Evolutionary conservation across 2,797 vertebrate species (phyloP).

Genomic region (Pitangus sulphuratus): DNA sequence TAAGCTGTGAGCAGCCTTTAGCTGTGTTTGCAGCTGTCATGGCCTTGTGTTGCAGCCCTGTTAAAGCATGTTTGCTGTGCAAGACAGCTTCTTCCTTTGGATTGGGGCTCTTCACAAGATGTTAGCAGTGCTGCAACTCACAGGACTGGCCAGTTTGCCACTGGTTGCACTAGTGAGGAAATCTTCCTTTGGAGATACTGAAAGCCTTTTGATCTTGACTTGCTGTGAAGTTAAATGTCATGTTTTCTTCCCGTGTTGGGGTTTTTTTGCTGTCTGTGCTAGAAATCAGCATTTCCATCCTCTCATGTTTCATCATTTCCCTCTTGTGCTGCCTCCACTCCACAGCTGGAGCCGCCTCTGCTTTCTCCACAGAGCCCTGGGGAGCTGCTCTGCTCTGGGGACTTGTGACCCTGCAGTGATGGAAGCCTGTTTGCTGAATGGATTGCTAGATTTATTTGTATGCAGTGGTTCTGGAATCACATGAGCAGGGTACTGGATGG

Average conservation of each 20-base stretch:
- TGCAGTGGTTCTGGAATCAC: neutral
- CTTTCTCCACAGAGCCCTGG: neutral
- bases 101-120: neutral
- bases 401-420: neutral
- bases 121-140: neutral
- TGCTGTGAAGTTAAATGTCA: neutral
- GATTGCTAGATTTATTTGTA: neutral
- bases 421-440: neutral
- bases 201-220: neutral
- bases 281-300: neutral
- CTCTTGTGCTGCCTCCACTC: fast-evolving
- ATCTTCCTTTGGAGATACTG: neutral
- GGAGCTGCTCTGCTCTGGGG: neutral
- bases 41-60: neutral
- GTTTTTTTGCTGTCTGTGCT: neutral
- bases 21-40: neutral
- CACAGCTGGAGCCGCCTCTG: neutral
- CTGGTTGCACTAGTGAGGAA: neutral
- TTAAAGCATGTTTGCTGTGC: neutral
- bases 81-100: neutral
- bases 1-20: neutral
- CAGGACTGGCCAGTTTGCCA: neutral
- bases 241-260: neutral
- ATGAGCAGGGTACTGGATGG: fast-evolving
- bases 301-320: neutral